phyloP scores from a whole-genome alignment of 2,888 invertebrate genomes.

The Azorinus chamasolen region DNA sequence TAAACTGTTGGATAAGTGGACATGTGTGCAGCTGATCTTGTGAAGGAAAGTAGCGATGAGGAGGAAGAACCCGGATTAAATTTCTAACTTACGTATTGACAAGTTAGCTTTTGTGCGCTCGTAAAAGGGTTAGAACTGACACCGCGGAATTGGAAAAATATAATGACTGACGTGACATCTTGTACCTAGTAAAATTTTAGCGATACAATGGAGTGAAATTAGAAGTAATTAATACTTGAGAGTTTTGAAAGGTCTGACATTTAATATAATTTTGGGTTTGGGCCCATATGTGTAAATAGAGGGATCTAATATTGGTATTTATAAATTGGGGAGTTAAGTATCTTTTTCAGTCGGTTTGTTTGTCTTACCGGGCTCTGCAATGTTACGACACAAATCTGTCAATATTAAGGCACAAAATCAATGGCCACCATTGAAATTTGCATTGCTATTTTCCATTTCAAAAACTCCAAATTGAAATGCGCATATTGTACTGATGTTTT shows the following conservation, averaged over 20 bases:
- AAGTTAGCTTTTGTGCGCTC: slow-evolving; percentile 46
- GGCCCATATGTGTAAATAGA: slow-evolving; percentile 25
- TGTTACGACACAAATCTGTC: too few relatives aligned
- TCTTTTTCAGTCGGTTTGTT: slow-evolving; percentile 13
- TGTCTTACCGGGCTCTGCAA: too few relatives aligned
- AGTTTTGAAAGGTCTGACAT: slow-evolving; percentile 29
- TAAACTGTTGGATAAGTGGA: too few relatives aligned
- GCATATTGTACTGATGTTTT: too few relatives aligned
- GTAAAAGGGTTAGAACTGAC: slow-evolving; percentile 52
- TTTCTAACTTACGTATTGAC: slow-evolving; percentile 56
- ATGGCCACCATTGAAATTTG: too few relatives aligned
- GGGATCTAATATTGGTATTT: slow-evolving; percentile 21
- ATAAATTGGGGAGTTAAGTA: slow-evolving; percentile 41
- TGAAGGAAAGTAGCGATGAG: background rate
- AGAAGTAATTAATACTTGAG: too few relatives aligned
- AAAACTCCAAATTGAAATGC: too few relatives aligned
- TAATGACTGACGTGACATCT: slow-evolving; percentile 34
- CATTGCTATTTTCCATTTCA: too few relatives aligned
- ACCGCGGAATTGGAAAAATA: slow-evolving; percentile 23
- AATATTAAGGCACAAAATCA: too few relatives aligned
- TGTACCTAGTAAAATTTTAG: slow-evolving; percentile 28
- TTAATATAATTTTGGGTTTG: slow-evolving; percentile 48
- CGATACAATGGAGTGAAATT: slow-evolving; percentile 14
- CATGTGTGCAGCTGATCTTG: too few relatives aligned
- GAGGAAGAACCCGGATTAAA: slow-evolving; percentile 47